These are phyloP conservation scores for Prenolepis imparis DNA, from an alignment of 2,888 invertebrate species.

Conservation along the genomic window DNA sequence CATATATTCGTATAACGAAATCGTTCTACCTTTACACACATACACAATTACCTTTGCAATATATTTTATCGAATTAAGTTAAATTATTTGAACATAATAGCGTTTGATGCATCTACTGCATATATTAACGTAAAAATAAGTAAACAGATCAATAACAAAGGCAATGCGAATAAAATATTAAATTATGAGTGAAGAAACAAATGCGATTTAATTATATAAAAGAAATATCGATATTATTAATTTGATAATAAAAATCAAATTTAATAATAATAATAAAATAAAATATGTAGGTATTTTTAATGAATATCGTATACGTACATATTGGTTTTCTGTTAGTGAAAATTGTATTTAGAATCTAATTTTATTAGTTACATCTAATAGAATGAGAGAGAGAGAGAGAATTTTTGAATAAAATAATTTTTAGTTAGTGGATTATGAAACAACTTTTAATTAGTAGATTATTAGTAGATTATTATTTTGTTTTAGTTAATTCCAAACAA, in stretches of 20 bases:
- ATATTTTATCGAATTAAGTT: not conserved
- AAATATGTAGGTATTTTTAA: not conserved
- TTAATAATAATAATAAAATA: not conserved
- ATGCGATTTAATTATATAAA: slow-evolving; percentile 2
- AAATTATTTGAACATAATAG: slow-evolving; percentile 5
- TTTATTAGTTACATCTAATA: not conserved
- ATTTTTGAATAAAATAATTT: not conserved
- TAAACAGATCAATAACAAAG: not conserved
- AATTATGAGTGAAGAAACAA: not conserved
- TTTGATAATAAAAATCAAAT: not conserved
- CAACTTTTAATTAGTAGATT: not conserved
- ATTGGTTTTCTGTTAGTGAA: not conserved
- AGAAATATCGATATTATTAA: not conserved
- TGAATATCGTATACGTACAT: not conserved
- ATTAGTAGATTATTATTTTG: not conserved
- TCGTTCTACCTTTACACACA: not conserved
- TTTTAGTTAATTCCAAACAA: not conserved
- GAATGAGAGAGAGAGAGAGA: not conserved
- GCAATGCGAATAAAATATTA: not conserved
- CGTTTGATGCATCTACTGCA: not conserved
- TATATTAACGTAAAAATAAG: not conserved
- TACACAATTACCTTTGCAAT: not conserved
- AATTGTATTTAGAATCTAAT: not conserved
- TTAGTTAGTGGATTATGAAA: not conserved
- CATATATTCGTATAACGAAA: not conserved